Conservation (phyloP, 2,888 invertebrate species). For the Mesorhabditis belari region DNA sequence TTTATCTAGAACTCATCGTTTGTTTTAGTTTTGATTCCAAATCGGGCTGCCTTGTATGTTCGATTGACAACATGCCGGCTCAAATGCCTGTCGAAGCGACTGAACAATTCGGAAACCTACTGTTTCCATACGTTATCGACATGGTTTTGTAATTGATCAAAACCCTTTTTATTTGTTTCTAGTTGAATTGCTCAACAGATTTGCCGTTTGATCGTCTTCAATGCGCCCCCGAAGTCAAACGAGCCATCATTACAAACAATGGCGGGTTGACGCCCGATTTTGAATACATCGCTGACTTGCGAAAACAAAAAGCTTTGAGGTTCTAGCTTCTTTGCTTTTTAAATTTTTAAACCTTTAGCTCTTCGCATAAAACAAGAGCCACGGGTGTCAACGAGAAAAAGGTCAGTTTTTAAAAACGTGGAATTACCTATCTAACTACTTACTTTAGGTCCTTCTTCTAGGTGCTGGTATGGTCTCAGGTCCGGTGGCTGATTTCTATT, state of each 20-base stretch:
- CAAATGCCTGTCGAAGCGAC: slow-evolving; percentile 94
- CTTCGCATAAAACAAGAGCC: slow-evolving; percentile 69
- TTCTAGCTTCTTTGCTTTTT: slow-evolving; percentile 18
- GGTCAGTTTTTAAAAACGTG: too few species aligned
- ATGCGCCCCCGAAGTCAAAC: slow-evolving; percentile 54
- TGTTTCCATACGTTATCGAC: slow-evolving; percentile 79
- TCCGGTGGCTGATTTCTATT: slow-evolving; percentile 87
- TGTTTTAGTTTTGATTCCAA: slow-evolving; percentile 41
- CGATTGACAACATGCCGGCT: slow-evolving; percentile 99
- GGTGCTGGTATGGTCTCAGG: slow-evolving; percentile 92
- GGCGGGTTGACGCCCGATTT: slow-evolving; percentile 83
- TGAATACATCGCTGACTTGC: slow-evolving; percentile 85
- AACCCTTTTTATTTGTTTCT: slow-evolving; percentile 6
- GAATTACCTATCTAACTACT: too few species aligned
- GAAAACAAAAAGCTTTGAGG: slow-evolving; percentile 55
- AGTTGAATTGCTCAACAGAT: slow-evolving; percentile 48
- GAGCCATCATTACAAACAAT: slow-evolving; percentile 89
- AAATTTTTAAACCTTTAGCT: slow-evolving; percentile 40
- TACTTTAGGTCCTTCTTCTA: slow-evolving; percentile 80
- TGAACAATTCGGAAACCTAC: slow-evolving; percentile 88
- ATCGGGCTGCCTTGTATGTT: slow-evolving; percentile 88
- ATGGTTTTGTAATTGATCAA: slow-evolving; percentile 60
- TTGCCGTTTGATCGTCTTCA: slow-evolving; percentile 41
- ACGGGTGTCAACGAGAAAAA: slow-evolving; percentile 53
- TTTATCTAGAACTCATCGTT: background rate